These are phyloP conservation scores for Ophion ellenae DNA, from an alignment of 2,888 invertebrate species.

Conservation along the genomic window DNA sequence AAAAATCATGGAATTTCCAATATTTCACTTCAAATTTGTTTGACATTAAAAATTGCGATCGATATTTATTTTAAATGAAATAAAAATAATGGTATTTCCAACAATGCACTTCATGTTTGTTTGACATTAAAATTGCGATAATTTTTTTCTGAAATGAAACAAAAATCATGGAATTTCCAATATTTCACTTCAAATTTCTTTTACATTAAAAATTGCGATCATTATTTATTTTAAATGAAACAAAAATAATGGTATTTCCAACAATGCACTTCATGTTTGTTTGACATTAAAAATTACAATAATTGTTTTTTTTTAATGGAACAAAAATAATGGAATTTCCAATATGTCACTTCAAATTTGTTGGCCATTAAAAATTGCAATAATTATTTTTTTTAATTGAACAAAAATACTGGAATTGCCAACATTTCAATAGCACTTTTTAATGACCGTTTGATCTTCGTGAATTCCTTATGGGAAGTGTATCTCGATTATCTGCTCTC, in stretches of 20 bases:
- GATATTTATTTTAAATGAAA: no score
- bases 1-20: no score
- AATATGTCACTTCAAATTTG: no score
- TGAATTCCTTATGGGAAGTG: neutral
- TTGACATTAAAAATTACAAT: neutral
- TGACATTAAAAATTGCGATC: no score
- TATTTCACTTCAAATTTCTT: no score
- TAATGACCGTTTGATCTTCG: neutral
- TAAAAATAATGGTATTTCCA: neutral
- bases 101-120: neutral
- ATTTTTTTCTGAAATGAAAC: neutral
- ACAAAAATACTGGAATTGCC: neutral
- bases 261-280: neutral
- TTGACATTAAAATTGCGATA: neutral
- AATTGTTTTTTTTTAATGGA: neutral
- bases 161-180: no score
- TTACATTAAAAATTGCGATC: no score
- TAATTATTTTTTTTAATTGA: no score
- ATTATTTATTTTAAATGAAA: no score
- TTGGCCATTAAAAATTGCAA: no score
- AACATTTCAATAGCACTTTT: slow-evolving; percentile 12
- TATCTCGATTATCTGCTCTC: slow-evolving; percentile 35
- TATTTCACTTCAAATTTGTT: no score
- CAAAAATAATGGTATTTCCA: neutral
- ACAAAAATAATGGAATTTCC: no score